A percentile compares a stretch with the other conserved stretches of the same genome.
These are phyloP conservation scores for Cecropterus lyciades DNA, from an alignment of 1,140 invertebrate species.

Conservation along the genomic window DNA sequence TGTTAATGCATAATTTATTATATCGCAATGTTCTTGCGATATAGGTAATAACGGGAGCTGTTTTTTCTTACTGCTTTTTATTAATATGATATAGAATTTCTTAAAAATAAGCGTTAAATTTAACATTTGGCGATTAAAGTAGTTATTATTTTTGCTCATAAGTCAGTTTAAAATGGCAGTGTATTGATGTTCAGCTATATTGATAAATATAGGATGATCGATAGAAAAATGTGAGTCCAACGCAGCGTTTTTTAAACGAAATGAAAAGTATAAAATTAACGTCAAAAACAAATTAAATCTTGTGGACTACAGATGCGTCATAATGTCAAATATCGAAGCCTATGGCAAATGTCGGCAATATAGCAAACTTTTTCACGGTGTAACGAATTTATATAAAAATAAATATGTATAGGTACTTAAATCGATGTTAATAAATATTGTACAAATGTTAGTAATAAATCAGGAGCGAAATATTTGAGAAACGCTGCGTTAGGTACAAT, in stretches of 20 bases:
- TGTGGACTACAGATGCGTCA: not conserved
- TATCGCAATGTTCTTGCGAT: no score
- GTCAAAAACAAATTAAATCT: not conserved
- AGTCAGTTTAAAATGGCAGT: constrained; percentile 25
- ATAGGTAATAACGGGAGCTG: no score
- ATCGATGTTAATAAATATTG: constrained; percentile 20
- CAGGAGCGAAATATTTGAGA: constrained; percentile 1
- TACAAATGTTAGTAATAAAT: constrained; percentile 8
- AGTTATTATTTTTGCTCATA: constrained; percentile 26
- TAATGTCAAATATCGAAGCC: not conserved
- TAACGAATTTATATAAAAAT: constrained; percentile 34
- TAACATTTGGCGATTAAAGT: not conserved
- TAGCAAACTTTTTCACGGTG: constrained; percentile 22
- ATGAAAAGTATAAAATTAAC: not conserved
- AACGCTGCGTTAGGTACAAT: constrained; percentile 25
- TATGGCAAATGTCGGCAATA: constrained; percentile 10
- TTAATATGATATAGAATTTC: no score
- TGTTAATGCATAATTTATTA: no score
- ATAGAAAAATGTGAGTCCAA: constrained; percentile 15
- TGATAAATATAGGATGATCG: constrained; percentile 4
- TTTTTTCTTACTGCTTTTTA: no score
- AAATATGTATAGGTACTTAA: constrained; percentile 28
- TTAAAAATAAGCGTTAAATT: no score
- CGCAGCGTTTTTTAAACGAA: constrained; percentile 23
- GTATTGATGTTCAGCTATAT: constrained; percentile 25